These are phyloP conservation scores for Pungitius pungitius DNA, from an alignment of 2,113 vertebrate species.

Conservation along the genomic window DNA sequence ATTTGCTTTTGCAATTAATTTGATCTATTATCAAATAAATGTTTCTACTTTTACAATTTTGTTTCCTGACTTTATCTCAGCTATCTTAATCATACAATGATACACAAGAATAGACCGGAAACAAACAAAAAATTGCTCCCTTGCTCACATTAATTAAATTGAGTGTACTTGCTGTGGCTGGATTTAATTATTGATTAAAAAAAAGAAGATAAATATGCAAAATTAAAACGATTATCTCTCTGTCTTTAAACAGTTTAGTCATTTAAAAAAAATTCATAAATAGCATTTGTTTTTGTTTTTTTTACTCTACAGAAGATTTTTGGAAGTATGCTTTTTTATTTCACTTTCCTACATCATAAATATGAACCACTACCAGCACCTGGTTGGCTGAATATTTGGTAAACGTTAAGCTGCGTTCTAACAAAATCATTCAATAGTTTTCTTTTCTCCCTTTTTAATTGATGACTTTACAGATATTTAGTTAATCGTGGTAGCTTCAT, in stretches of 20 bases:
- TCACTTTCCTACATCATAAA: background rate
- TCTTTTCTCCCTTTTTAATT: background rate
- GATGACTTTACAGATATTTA: background rate
- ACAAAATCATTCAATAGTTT: background rate
- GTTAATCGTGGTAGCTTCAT: background rate
- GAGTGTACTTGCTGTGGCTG: background rate
- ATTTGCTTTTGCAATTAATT: background rate
- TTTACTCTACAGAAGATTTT: background rate
- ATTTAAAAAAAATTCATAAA: too few species aligned
- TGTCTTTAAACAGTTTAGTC: background rate
- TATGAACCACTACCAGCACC: background rate
- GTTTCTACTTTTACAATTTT: background rate
- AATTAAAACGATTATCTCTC: background rate
- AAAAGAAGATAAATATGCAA: background rate
- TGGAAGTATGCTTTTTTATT: background rate
- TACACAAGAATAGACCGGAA: background rate
- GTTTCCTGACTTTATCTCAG: conserved; percentile 37
- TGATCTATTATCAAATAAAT: background rate
- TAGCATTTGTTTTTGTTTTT: too few species aligned
- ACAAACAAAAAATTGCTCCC: background rate
- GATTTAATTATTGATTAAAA: background rate
- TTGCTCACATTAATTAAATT: background rate
- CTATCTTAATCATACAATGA: background rate
- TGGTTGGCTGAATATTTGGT: background rate
- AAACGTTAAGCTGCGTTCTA: background rate